Evolutionary conservation across 2,888 invertebrate species (phyloP).

Genomic region (Pilophorus perplexus): DNA sequence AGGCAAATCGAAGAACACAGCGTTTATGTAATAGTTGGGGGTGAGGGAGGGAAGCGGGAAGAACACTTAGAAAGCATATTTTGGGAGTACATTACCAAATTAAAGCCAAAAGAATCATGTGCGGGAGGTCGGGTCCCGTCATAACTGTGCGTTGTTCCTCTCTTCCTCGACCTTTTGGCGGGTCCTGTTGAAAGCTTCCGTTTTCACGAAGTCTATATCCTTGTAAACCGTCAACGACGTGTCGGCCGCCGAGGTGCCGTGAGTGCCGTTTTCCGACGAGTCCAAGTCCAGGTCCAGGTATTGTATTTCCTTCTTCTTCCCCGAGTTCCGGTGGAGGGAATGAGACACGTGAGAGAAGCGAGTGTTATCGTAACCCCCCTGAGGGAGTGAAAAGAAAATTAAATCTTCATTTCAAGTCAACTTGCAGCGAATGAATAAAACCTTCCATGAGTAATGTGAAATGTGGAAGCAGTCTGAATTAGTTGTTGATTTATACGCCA

Average conservation of each 20-base stretch:
- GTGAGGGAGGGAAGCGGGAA: too few relatives aligned
- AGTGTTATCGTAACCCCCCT: constrained; percentile 53
- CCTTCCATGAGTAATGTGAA: too few relatives aligned
- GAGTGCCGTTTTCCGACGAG: constrained; percentile 51
- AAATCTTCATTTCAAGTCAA: neutral
- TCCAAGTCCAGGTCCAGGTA: constrained; percentile 85
- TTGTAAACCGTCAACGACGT: constrained; percentile 53
- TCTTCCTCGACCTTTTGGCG: constrained; percentile 74
- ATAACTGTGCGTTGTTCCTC: constrained; percentile 52
- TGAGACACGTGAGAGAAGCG: constrained; percentile 47
- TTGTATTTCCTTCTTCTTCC: constrained; percentile 58
- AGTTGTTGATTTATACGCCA: too few relatives aligned
- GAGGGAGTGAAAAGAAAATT: constrained; percentile 27
- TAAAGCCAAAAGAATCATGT: too few relatives aligned
- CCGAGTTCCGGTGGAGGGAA: constrained; percentile 15
- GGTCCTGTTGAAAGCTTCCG: constrained; percentile 86
- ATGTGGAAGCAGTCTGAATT: too few relatives aligned
- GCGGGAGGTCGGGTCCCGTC: too few relatives aligned
- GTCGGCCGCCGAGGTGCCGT: constrained; percentile 23
- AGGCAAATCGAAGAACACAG: too few relatives aligned
- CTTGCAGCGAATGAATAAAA: too few relatives aligned
- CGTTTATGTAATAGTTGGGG: too few relatives aligned
- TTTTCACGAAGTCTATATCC: constrained; percentile 90
- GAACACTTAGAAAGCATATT: too few relatives aligned
- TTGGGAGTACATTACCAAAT: too few relatives aligned